Conservation (phyloP, 2,113 vertebrate genomes). For the Centrocercus urophasianus region DNA sequence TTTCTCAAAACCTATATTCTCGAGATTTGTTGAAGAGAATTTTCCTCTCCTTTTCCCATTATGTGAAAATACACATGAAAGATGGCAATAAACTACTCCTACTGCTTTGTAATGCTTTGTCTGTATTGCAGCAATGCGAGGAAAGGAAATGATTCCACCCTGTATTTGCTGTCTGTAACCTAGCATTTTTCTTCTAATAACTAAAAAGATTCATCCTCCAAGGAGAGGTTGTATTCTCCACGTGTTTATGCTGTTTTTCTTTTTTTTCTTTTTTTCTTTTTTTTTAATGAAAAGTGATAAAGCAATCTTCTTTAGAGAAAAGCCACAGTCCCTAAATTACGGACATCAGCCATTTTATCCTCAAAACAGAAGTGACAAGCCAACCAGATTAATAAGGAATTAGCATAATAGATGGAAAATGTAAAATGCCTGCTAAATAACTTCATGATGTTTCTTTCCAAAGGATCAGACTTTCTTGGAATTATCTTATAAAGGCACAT, state of each 20-base stretch:
- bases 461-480: neutral
- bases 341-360: neutral
- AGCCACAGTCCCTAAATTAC: neutral
- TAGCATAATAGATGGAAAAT: neutral
- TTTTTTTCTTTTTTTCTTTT: no score
- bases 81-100: neutral
- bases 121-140: neutral
- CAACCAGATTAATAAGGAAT: neutral
- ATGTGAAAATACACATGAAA: fast-evolving
- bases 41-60: neutral
- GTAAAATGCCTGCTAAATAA: neutral
- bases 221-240: neutral
- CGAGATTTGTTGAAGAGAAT: neutral
- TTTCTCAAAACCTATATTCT: neutral
- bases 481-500: neutral
- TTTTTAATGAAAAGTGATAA: neutral
- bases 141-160: neutral
- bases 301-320: no score
- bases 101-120: neutral
- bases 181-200: fast-evolving
- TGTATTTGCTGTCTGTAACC: neutral
- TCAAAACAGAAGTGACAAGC: neutral
- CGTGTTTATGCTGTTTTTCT: neutral
- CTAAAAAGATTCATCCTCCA: neutral
- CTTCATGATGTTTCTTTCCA: neutral